Conservation (phyloP, 2,113 vertebrate genomes). For the Megalops atlanticus region DNA sequence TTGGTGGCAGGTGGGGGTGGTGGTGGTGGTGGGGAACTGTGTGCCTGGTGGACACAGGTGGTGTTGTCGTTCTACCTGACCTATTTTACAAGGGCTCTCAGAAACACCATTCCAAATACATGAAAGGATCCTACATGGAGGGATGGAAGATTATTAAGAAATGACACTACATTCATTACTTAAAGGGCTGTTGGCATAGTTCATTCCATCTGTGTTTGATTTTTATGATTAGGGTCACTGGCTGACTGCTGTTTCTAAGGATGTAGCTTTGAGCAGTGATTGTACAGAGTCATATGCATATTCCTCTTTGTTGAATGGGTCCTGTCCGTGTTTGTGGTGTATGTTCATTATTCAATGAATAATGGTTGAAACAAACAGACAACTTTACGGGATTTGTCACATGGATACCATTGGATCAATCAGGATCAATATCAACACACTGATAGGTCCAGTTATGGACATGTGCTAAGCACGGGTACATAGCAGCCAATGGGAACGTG, state of each 20-base stretch:
- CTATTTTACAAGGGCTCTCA: neutral
- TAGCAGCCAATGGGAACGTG: neutral
- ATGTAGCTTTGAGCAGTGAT: too few relatives aligned
- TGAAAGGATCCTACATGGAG: neutral
- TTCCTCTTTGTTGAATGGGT: too few relatives aligned
- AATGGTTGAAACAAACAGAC: too few relatives aligned
- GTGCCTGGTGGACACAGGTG: neutral
- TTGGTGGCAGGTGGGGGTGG: neutral
- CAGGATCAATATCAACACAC: neutral
- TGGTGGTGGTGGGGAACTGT: neutral
- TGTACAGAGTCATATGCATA: too few relatives aligned
- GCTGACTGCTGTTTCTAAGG: too few relatives aligned
- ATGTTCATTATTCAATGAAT: too few relatives aligned
- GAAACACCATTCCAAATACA: slow-evolving; percentile 6
- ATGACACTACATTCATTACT: neutral
- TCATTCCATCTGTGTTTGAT: too few relatives aligned
- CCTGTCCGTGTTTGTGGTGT: too few relatives aligned
- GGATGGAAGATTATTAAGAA: neutral
- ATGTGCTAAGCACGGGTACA: neutral
- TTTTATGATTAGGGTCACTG: too few relatives aligned
- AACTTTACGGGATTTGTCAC: neutral
- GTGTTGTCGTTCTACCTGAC: neutral
- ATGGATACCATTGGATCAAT: too few relatives aligned
- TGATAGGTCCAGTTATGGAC: neutral
- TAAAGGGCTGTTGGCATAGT: neutral